Evolutionary conservation across 64 coral and sea anemone species (phyloP), one percentile per base, ranked within the genome.

Genomic region (Platygyra sinensis): DNA sequence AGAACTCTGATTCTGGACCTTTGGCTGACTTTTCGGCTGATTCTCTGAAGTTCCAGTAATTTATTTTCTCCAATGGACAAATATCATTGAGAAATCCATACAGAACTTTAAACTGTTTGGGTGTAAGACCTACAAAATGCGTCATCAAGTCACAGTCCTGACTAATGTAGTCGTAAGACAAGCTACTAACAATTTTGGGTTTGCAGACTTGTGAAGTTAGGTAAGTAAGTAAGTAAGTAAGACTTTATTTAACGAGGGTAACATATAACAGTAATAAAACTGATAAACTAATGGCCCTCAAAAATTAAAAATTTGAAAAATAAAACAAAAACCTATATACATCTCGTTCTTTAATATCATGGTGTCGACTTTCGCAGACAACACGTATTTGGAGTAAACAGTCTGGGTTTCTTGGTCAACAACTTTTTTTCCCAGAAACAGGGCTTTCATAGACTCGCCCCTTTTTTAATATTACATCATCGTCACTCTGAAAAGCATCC

Each of bases 41-140:
- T 60, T 77, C 0, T 62, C 77, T 88, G 14, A 59, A 88, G 72
- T 75, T 88, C 82, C 90, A 86, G 62, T 79, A 87, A 18, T 60
- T 71, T 16, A 87, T 92, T 10, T 27, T 69, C 27, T 92, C 80
- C 25, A 92, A 20, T 64, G 82, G 81, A 63, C 73, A 92, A n/a
- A 86, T 27, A 60, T 72, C 76, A 36, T 36, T 36, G 33, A 36
- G 33, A 36, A 36, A 36, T 36, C 33, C 33, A 36, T 36, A 36
- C 33, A 36, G 33, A 36, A 36, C 33, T 36, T 36, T 3, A 36
- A 36, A 3, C 33, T 36, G 33, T 36, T 36, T 36, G 33, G 86
- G 24, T 19, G 62, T 88, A 16, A 93, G 91, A n/a, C 75, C 91
- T 20, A 72, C 64, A 74, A 80, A 93, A 71, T 93, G 84, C 67